Evolutionary conservation across 2,888 invertebrate genomes (phyloP), one percentile per base, ranked within the genome.

Genomic region (Ditula angustiorana): DNA sequence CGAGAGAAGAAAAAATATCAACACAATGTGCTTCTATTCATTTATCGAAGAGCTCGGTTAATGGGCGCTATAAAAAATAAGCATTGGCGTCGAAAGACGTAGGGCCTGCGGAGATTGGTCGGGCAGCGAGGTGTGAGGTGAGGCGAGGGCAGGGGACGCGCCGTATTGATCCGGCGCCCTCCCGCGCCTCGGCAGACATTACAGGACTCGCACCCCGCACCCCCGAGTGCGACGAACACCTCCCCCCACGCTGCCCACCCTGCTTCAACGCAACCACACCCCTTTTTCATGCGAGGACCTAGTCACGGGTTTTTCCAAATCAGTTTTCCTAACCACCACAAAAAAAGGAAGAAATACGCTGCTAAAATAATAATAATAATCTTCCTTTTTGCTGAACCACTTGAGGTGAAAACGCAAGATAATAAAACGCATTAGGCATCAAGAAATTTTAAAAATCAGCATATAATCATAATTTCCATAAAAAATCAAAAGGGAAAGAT

Each of bases 301-400:
- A 91, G 84, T 92, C 92, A 92, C 82, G 88, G 92, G 91, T 87
- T 90, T 91, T 92, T 92, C 92, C 92, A 86, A 90, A 88, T 87
- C 85, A 86, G 90, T 90, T 89, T 89, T 78, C 82, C 79, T 74
- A 74, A 77, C 82, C 77, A 85, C 83, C 77, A 75, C 80, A 75
- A 81, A 80, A 78, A 80, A 80, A 79, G 72, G 69, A 69, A 72
- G 71, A 67, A n/a, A n/a, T 74, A 71, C 63, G 71, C 70, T 71
- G 71, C 64, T 68, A 69, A 69, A 71, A 59, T 68, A 72, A 74
- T n/a, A n/a, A n/a, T n/a, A n/a, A n/a, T n/a, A n/a, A n/a, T n/a
- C n/a, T n/a, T n/a, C n/a, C n/a, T n/a, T n/a, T n/a, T n/a, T n/a
- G n/a, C n/a, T n/a, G n/a, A n/a, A n/a, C n/a, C n/a, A n/a, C n/a